Percentiles rank a stretch among this genome's conserved stretches.
Conservation (phyloP, 2,797 vertebrate genomes). For the Chrysocyon brachyurus region DNA sequence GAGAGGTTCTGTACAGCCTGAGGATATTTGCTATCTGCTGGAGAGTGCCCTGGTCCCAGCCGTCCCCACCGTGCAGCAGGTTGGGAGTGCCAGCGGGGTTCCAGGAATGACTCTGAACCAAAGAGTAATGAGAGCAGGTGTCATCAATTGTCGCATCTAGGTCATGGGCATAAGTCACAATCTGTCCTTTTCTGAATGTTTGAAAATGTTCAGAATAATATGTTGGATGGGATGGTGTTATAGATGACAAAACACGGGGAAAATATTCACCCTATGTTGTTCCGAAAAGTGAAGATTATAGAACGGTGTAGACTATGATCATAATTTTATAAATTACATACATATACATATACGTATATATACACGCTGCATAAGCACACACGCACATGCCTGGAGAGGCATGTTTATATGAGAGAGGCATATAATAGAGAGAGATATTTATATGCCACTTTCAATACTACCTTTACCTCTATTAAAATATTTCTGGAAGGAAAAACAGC, state of each 20-base stretch:
- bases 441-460: not conserved
- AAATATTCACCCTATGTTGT: not conserved
- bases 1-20: no score
- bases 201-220: not conserved
- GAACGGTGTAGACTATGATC: not conserved
- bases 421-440: no score
- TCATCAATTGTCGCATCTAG: not conserved
- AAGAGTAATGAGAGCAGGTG: not conserved
- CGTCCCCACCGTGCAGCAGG: not conserved
- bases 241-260: not conserved
- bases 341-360: no score
- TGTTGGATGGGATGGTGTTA: not conserved
- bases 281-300: not conserved
- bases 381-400: not conserved
- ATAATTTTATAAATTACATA: not conserved
- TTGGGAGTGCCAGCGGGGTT: not conserved
- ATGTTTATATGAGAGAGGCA: not conserved
- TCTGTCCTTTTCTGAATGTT: not conserved
- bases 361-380: no score
- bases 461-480: not conserved
- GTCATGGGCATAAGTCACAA: not conserved
- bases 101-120: not conserved
- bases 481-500: not conserved
- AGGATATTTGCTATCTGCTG: not conserved
- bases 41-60: no score